Evolutionary conservation across 2,113 vertebrate genomes (phyloP).

Genomic region (Tetrax tetrax): DNA sequence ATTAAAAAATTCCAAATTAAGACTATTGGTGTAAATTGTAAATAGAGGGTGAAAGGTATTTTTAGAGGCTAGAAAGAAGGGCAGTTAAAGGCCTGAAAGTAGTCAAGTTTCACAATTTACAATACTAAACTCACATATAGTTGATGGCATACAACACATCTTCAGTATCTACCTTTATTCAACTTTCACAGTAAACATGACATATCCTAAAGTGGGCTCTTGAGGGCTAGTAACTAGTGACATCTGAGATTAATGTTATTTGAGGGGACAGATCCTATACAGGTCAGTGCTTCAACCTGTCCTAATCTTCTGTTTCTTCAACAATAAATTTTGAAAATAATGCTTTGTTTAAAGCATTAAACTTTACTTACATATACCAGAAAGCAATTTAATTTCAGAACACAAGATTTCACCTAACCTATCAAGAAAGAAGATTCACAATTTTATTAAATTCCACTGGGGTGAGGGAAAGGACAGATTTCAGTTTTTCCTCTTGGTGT

Average conservation of each 20-base stretch:
- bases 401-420: background rate
- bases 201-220: background rate
- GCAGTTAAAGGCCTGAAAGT: background rate
- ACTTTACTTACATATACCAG: background rate
- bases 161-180: background rate
- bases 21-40: background rate
- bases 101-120: background rate
- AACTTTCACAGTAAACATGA: background rate
- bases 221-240: background rate
- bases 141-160: background rate
- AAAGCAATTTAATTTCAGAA: background rate
- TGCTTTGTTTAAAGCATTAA: background rate
- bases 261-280: background rate
- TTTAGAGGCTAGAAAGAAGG: background rate
- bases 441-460: background rate
- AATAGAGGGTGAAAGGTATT: background rate
- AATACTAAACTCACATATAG: background rate
- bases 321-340: background rate
- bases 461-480: background rate
- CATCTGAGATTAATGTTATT: background rate
- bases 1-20: background rate
- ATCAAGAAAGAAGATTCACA: background rate
- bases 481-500: background rate
- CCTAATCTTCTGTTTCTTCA: background rate
- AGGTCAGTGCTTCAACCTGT: background rate